Percentiles rank a stretch among this genome's conserved stretches.
Evolutionary conservation across 2,113 vertebrate species (phyloP).

Genomic region (Barnardius zonarius): DNA sequence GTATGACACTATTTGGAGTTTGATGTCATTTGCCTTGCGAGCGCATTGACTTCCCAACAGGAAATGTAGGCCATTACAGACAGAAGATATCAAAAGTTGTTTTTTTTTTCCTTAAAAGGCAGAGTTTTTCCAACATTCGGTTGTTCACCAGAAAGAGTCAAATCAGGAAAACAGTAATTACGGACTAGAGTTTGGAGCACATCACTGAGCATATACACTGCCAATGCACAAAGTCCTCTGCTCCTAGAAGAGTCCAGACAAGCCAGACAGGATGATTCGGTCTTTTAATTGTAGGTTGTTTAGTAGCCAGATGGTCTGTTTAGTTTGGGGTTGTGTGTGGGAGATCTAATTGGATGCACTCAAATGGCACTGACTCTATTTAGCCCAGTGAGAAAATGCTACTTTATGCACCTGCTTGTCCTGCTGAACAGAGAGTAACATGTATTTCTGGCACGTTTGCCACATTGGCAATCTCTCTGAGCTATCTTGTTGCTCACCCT

Average conservation of each 20-base stretch:
- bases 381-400: background rate
- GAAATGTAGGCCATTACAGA: constrained; percentile 24
- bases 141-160: background rate
- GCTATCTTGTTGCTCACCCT: background rate
- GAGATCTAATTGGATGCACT: background rate
- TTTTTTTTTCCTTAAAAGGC: background rate
- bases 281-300: background rate
- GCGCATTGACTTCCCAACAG: background rate
- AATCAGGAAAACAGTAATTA: background rate
- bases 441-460: background rate
- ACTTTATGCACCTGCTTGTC: background rate
- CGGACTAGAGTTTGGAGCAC: background rate
- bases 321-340: background rate
- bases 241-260: background rate
- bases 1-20: background rate
- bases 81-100: background rate
- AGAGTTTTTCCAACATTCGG: background rate
- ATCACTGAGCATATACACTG: background rate
- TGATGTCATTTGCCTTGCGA: background rate
- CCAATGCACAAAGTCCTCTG: background rate
- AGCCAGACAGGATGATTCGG: background rate
- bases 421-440: background rate
- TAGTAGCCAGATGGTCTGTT: background rate
- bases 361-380: background rate
- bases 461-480: background rate